Evolutionary conservation across 2,888 invertebrate species (phyloP), one percentile per base, ranked within the genome.

Genomic region (Phymatocera aterrima): DNA sequence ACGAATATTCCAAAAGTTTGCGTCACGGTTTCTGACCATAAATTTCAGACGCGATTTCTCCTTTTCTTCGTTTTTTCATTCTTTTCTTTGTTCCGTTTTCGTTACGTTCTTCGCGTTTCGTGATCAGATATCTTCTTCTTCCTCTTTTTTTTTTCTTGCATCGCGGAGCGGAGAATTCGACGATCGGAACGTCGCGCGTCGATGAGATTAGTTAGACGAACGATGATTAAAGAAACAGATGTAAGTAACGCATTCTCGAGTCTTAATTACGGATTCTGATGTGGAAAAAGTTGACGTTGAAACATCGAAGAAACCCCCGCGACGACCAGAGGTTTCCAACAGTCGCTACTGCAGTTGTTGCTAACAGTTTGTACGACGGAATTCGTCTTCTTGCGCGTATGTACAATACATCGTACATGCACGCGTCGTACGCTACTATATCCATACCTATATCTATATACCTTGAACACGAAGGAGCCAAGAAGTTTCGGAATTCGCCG

Each of bases 401-500:
- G 75, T 68, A 64, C 34, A 37, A n/a, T n/a, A n/a, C n/a, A n/a
- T n/a, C n/a, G n/a, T n/a, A n/a, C n/a, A n/a, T n/a, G n/a, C n/a
- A n/a, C n/a, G n/a, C n/a, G n/a, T n/a, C n/a, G n/a, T n/a, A n/a
- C n/a, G n/a, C n/a, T n/a, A n/a, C n/a, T n/a, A n/a, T n/a, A n/a
- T n/a, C n/a, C n/a, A n/a, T n/a, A n/a, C n/a, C n/a, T n/a, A n/a
- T n/a, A n/a, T n/a, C n/a, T n/a, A n/a, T n/a, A n/a, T n/a, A 46
- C n/a, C 57, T 57, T 34, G 46, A 74, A 65, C 34, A 77, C 79
- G 70, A 82, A 78, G 82, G 83, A 80, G 80, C 82, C 82, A 82
- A 83, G 79, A 80, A 80, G 87, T 85, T 84, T 78, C 81, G 90
- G 89, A 89, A 90, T 89, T 85, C 85, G 83, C 88, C 85, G 86